phyloP scores from a whole-genome alignment of 1,140 invertebrate genomes.

The Neodiprion virginianus region DNA sequence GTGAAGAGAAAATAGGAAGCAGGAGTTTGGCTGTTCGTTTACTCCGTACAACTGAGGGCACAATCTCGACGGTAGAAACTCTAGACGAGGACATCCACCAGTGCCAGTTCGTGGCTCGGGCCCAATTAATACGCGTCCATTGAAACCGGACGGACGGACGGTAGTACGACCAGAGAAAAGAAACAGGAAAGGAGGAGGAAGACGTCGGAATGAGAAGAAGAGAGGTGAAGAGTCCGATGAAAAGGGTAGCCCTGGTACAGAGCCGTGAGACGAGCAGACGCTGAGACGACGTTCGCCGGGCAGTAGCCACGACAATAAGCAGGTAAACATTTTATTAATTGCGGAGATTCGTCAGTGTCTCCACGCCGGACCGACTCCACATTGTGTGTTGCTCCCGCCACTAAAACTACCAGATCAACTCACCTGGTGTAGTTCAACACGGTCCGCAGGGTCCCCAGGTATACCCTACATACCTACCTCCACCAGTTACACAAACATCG shows the following conservation, averaged over 20 bases:
- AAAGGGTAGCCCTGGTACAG: slow-evolving; percentile 43
- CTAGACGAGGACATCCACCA: slow-evolving; percentile 56
- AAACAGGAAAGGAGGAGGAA: slow-evolving; percentile 17
- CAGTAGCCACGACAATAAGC: slow-evolving; percentile 51
- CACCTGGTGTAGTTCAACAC: too few relatives aligned
- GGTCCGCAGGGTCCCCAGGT: background rate
- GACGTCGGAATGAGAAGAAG: slow-evolving; percentile 10
- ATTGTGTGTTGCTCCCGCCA: slow-evolving; percentile 40
- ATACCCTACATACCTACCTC: too few relatives aligned
- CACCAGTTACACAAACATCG: too few relatives aligned
- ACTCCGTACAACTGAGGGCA: slow-evolving; percentile 23
- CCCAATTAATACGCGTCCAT: slow-evolving; percentile 57
- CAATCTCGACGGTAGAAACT: slow-evolving; percentile 53
- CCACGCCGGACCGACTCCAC: slow-evolving; percentile 36
- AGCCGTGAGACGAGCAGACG: slow-evolving; percentile 30
- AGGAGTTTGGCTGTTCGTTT: too few relatives aligned
- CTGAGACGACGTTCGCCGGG: slow-evolving; percentile 39
- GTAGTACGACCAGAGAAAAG: background rate
- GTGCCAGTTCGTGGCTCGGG: slow-evolving; percentile 47
- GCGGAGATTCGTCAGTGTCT: slow-evolving; percentile 57
- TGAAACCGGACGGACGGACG: slow-evolving; percentile 37
- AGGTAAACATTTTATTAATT: slow-evolving; percentile 60
- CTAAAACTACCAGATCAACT: too few relatives aligned
- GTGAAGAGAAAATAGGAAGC: too few relatives aligned
- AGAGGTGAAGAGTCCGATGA: slow-evolving; percentile 27